phyloP scores from a whole-genome alignment of 2,888 invertebrate species.

The Cephalotes varians region DNA sequence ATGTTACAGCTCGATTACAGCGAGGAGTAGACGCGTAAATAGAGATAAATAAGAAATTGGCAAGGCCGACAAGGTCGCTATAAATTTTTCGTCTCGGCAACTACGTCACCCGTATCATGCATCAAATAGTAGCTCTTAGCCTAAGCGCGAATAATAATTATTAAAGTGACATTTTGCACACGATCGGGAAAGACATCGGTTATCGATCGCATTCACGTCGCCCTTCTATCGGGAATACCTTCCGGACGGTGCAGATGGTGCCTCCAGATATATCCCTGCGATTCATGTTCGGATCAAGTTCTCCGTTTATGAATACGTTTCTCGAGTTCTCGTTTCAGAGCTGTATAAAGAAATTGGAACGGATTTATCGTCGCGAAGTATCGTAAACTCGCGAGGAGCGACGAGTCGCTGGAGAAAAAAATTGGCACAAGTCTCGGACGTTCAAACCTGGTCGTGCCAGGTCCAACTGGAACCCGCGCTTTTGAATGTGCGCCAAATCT shows the following conservation, averaged over 20 bases:
- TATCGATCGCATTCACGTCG: slow-evolving; percentile 26
- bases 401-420: slow-evolving; percentile 47
- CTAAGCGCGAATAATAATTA: slow-evolving; percentile 25
- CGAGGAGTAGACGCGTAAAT: not conserved
- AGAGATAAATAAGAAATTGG: slow-evolving; percentile 46
- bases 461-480: slow-evolving; percentile 60
- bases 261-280: not conserved
- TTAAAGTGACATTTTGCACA: slow-evolving; percentile 5
- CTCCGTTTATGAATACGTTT: slow-evolving; percentile 26
- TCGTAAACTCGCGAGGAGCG: slow-evolving; percentile 11
- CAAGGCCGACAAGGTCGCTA: not conserved
- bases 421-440: slow-evolving; percentile 48
- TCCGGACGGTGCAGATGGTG: not conserved
- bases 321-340: slow-evolving; percentile 24
- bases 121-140: slow-evolving; percentile 41
- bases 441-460: slow-evolving; percentile 41
- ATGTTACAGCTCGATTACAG: not conserved
- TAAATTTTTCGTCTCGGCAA: slow-evolving; percentile 1
- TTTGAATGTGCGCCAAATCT: slow-evolving; percentile 66
- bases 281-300: slow-evolving; percentile 18
- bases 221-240: not conserved
- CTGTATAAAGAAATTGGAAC: slow-evolving; percentile 13
- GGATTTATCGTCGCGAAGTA: slow-evolving; percentile 28
- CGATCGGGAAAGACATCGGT: slow-evolving; percentile 10
- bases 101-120: slow-evolving; percentile 8